Percentiles rank a stretch among this genome's conserved stretches.
phyloP scores from a whole-genome alignment of 2,797 vertebrate genomes.

The Acridotheres tristis region DNA sequence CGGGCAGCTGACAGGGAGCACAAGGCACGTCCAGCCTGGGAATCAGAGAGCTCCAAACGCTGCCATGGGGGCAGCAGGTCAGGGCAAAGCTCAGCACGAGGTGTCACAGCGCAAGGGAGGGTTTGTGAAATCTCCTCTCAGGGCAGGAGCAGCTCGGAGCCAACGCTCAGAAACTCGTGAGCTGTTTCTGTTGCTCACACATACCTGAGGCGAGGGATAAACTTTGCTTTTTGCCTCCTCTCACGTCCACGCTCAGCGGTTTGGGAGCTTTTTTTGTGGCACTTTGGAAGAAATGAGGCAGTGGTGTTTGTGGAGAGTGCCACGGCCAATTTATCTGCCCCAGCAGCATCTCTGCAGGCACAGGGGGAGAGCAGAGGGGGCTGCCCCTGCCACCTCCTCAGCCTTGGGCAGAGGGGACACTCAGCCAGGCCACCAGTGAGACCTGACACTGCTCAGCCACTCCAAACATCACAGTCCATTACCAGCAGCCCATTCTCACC shows the following conservation, averaged over 20 bases:
- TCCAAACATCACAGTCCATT: fast-evolving
- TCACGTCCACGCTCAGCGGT: fast-evolving
- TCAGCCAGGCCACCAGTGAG: not conserved
- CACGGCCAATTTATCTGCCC: not conserved
- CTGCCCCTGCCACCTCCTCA: not conserved
- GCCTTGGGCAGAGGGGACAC: not conserved
- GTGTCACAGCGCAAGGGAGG: fast-evolving
- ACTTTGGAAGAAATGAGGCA: not conserved
- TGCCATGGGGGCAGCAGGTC: not conserved
- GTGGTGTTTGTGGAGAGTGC: not conserved
- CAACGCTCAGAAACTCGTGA: fast-evolving
- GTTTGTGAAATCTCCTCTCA: fast-evolving
- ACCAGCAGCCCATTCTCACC: not conserved
- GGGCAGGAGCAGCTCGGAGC: not conserved
- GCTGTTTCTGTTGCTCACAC: not conserved
- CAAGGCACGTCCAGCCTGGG: not conserved
- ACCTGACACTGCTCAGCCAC: not conserved
- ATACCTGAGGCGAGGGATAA: not conserved
- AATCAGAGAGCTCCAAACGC: not conserved
- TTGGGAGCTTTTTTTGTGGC: not conserved
- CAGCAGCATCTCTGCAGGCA: not conserved
- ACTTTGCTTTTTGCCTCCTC: not conserved
- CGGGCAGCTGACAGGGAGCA: not conserved
- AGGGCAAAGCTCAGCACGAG: fast-evolving
- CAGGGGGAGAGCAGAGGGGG: not conserved